Percentiles rank a stretch among this genome's conserved stretches.
These are phyloP conservation scores for Endomychus coccineus DNA, from an alignment of 2,888 invertebrate genomes.

Conservation along the genomic window DNA sequence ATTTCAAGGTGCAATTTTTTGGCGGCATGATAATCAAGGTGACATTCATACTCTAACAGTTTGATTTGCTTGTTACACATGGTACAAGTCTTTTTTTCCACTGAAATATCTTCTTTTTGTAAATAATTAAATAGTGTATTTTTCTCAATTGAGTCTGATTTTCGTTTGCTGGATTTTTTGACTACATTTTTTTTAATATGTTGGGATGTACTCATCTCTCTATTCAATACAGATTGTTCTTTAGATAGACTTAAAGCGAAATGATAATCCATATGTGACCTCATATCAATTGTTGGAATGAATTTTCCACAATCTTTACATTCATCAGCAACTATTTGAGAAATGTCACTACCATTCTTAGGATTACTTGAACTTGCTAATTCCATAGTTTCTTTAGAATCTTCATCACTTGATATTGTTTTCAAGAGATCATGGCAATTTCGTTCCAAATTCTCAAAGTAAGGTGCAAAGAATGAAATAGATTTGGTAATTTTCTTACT, in stretches of 20 bases:
- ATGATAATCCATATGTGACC: constrained; percentile 54
- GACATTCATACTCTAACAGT: constrained; percentile 52
- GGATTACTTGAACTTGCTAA: background rate
- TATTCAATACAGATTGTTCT: constrained; percentile 11
- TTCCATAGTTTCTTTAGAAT: background rate
- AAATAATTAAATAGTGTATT: background rate
- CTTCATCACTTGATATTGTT: background rate
- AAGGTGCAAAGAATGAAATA: constrained; percentile 28
- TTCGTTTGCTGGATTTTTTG: too few relatives aligned
- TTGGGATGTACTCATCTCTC: too few relatives aligned
- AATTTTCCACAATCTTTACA: constrained; percentile 6
- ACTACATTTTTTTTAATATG: too few relatives aligned
- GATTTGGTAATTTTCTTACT: background rate
- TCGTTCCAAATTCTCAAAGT: constrained; percentile 23
- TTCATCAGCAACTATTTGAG: too few relatives aligned
- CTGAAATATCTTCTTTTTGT: background rate
- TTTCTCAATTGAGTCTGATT: too few relatives aligned
- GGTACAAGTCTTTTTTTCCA: constrained; percentile 43
- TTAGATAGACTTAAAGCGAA: constrained; percentile 48
- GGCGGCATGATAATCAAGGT: constrained; percentile 74
- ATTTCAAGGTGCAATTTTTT: constrained; percentile 63
- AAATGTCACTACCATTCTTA: background rate
- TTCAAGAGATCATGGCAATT: constrained; percentile 15
- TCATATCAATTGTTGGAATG: background rate
- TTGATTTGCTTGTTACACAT: constrained; percentile 54